Base-by-base conservation (phyloP, 2,888 invertebrate species). In the Drosophila borborema region DNA sequence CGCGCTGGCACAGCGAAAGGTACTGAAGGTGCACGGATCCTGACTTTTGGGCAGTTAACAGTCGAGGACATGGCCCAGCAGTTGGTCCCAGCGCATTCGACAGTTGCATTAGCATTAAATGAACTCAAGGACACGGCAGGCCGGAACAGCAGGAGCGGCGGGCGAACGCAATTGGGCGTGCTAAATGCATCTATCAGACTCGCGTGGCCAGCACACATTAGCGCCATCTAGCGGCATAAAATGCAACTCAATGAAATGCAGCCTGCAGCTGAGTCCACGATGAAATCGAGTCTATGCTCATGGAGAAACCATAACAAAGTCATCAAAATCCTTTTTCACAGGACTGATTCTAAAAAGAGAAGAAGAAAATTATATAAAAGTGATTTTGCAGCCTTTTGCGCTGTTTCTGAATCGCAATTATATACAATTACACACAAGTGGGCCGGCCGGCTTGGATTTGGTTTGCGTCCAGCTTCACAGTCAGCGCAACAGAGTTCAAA, bases 21-120 rank as follows among this genome's bases (percentile, higher is more conserved):
- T n/a, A 43, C 14, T 28, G 69, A 78, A 64, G 68, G 71, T 70
- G 62, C 56, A 43, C 66, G 53, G 53, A 56, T 73, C 58, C 70
- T 72, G 80, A 73, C 81, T 76, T 69, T 67, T 66, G 43, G 68
- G 49, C 70, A 56, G 65, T 76, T 82, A 46, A 36, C 16, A 28
- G 65, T 70, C 67, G 74, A 85, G 86, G 88, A 85, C 86, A 68
- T 43, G 16, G 63, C 86, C 20, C 85, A 85, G 90, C 86, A 67
- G 88, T 74, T 46, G 81, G 84, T 81, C 79, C 64, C 46, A 23
- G 12, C 38, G 53, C 70, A 43, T 34, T 41, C 62, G 77, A 23
- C 61, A 61, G 65, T 74, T 64, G 67, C 74, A 89, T 89, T 84
- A 84, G 73, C 85, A 73, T 71, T 58, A 58, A 62, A 54, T 40